phyloP scores from a whole-genome alignment of 2,888 invertebrate species.

The Litoditis marina region DNA sequence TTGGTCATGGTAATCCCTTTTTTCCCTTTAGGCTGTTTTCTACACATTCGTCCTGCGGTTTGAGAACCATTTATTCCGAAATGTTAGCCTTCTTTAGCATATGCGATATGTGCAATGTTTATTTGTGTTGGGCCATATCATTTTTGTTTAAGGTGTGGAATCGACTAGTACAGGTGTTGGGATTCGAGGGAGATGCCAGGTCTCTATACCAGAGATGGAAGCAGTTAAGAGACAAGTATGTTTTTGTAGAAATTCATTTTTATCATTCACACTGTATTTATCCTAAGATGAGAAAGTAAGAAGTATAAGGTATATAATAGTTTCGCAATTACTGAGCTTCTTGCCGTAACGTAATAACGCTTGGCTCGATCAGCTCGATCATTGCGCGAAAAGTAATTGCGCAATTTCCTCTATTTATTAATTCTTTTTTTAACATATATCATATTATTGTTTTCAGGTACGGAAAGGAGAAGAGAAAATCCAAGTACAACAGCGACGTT shows the following conservation, averaged over 20 bases:
- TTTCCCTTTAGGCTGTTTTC: not conserved
- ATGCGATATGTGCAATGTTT: no score
- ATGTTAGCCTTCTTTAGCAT: no score
- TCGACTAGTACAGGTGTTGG: conserved; percentile 38
- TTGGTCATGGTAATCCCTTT: not conserved
- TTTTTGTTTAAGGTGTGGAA: conserved; percentile 27
- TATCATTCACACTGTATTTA: no score
- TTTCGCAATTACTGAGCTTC: no score
- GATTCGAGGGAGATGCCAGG: conserved; percentile 51
- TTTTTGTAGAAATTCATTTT: not conserved
- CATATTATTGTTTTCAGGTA: conserved; percentile 23
- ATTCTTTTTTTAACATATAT: not conserved
- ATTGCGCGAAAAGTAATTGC: no score
- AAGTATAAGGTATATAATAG: no score
- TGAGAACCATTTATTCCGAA: no score
- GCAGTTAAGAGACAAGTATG: conserved; percentile 53
- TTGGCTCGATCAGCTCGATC: no score
- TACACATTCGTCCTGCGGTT: not conserved
- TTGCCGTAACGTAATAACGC: no score
- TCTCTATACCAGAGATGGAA: conserved; percentile 53
- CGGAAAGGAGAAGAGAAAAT: conserved; percentile 55
- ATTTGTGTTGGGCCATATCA: no score
- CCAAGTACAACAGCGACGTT: conserved; percentile 40
- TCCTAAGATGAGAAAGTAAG: no score
- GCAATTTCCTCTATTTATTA: not conserved